Evolutionary conservation across 2,888 invertebrate species (phyloP).

Genomic region (Lordiphosa fenestrarum): DNA sequence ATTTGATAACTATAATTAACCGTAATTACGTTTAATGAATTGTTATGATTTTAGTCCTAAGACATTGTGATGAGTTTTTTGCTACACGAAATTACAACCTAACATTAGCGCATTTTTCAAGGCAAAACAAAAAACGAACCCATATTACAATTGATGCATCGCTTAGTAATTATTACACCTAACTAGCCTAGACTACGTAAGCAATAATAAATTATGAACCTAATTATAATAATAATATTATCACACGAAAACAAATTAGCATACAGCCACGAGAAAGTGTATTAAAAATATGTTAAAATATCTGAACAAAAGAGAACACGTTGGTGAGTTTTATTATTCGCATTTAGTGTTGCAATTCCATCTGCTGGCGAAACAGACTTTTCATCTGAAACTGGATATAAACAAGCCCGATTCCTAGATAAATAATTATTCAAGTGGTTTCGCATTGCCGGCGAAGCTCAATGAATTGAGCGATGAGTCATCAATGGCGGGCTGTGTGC

Average conservation of each 20-base stretch:
- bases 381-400: constrained; percentile 46
- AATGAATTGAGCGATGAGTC: no score
- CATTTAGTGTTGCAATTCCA: constrained; percentile 28
- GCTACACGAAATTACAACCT: constrained; percentile 31
- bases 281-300: constrained; percentile 66
- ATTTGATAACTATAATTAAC: constrained; percentile 12
- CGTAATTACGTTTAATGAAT: constrained; percentile 30
- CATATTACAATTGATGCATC: constrained; percentile 38
- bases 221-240: constrained; percentile 33
- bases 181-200: constrained; percentile 62
- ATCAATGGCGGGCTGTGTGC: no score
- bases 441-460: constrained; percentile 1
- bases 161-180: constrained; percentile 47
- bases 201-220: constrained; percentile 69
- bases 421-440: constrained; percentile 28
- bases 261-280: constrained; percentile 47
- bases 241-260: constrained; percentile 28
- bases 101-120: constrained; percentile 39
- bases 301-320: constrained; percentile 30
- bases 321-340: constrained; percentile 22
- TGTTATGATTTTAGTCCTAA: constrained; percentile 62
- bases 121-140: constrained; percentile 23
- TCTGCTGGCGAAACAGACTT: constrained; percentile 50
- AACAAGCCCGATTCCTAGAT: constrained; percentile 40
- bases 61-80: constrained; percentile 61